Base-by-base conservation (phyloP, 2,888 invertebrate species). In the Ormyrus rosae region DNA sequence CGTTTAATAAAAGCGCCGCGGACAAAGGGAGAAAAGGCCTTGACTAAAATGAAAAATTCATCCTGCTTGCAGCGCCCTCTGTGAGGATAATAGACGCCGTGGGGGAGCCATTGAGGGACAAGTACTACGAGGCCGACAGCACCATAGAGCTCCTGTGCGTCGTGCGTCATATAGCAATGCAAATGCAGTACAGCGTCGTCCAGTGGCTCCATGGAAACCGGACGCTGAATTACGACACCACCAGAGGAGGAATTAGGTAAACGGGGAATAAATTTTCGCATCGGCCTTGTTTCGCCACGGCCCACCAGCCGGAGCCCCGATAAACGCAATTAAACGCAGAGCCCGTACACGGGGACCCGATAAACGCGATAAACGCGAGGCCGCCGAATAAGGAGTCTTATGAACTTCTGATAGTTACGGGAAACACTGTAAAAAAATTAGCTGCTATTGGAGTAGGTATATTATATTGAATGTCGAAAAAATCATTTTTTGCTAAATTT, bases 61-160 rank as follows among this genome's bases (percentile, higher is more conserved):
- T 73, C 46, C 61, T 76, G 7, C 45, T 88, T 86, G 1, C 91
- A 95, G 95, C 94, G 13, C 94, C 95, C 13, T 94, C 94, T 91
- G 94, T 95, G 13, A 93, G 93, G 91, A 94, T 95, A 84, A 93
- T 94, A 8, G 95, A 94, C 86, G 93, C 93, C 83, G 93, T 93
- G 67, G 94, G 94, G 0, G 92, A 93, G 7, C 93, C 93, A 9
- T 91, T 95, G n/a, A 90, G 92, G 70, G 94, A 94, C 90, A 94
- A 94, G 88, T 94, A 93, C 87, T 94, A 94, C 88, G 94, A 94
- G 86, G 94, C 94, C 0, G 94, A 94, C 86, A 94, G 94, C 13
- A 94, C 94, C 11, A 92, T 95, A 68, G 94, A 94, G 74, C 91
- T 95, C 84, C 92, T 93, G 77, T 95, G 95, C 90, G 91, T 94